Conservation (phyloP, 1,140 invertebrate genomes). For the Sminthurinus signatus region DNA sequence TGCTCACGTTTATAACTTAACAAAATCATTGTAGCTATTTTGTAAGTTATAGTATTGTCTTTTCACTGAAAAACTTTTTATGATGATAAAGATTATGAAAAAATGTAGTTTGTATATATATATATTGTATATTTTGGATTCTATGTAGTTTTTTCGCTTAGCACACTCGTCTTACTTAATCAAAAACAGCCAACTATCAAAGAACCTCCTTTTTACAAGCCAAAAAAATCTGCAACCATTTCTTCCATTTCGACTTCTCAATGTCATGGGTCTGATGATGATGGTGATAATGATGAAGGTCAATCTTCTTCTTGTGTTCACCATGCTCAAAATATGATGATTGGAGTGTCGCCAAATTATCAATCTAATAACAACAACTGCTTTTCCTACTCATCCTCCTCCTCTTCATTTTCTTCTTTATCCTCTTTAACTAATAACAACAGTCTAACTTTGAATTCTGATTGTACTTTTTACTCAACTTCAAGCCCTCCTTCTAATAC, state of each 20-base stretch:
- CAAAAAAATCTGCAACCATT: constrained; percentile 4
- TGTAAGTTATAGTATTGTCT: too few relatives aligned
- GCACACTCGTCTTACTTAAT: constrained; percentile 30
- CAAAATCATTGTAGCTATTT: too few relatives aligned
- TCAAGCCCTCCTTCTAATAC: background rate
- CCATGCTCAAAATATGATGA: background rate
- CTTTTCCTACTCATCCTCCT: background rate
- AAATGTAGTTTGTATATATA: too few relatives aligned
- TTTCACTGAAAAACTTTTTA: too few relatives aligned
- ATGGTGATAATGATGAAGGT: constrained; percentile 18
- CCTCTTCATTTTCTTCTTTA: background rate
- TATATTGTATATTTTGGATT: constrained; percentile 3
- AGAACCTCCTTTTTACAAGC: constrained; percentile 8
- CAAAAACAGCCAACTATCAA: constrained; percentile 28
- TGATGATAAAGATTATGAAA: too few relatives aligned
- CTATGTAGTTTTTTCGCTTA: constrained; percentile 29
- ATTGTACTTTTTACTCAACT: constrained; percentile 2
- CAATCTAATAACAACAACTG: background rate
- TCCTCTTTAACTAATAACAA: background rate
- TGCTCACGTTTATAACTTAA: too few relatives aligned
- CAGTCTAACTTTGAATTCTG: too few relatives aligned
- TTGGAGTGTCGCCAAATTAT: background rate
- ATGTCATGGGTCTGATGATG: background rate
- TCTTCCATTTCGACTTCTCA: constrained; percentile 4
- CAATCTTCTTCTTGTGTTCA: constrained; percentile 7